Evolutionary conservation across 2,113 vertebrate species (phyloP).

Genomic region (Coptodon rendalli): DNA sequence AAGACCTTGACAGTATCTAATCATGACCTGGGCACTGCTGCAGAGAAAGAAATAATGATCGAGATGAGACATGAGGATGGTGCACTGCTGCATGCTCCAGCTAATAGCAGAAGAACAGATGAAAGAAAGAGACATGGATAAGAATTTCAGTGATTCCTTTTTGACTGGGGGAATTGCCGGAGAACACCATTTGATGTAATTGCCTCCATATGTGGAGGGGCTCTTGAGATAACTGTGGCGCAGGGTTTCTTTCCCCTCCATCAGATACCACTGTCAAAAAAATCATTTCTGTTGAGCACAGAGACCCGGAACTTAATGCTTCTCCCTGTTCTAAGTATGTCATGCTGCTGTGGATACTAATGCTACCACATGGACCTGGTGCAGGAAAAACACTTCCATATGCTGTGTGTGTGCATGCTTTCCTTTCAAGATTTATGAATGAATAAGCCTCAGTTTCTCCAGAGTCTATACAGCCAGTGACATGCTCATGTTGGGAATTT

Average conservation of each 20-base stretch:
- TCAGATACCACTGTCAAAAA: conserved; percentile 46
- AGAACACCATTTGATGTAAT: conserved; percentile 62
- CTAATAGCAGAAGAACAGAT: conserved; percentile 8
- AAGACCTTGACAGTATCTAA: conserved; percentile 26
- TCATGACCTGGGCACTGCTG: conserved; percentile 15
- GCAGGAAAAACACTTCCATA: conserved; percentile 65
- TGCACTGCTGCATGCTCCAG: background rate
- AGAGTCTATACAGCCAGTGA: conserved; percentile 3
- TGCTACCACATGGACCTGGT: conserved; percentile 54
- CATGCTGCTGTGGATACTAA: conserved; percentile 48
- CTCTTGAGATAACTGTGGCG: conserved; percentile 29
- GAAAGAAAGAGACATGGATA: background rate
- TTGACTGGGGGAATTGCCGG: conserved; percentile 41
- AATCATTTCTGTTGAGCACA: conserved; percentile 29
- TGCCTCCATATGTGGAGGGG: conserved; percentile 58
- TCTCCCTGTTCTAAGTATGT: conserved; percentile 15
- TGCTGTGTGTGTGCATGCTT: conserved; percentile 45
- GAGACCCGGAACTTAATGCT: conserved; percentile 9
- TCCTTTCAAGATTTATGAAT: conserved; percentile 69
- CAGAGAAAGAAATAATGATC: conserved; percentile 45
- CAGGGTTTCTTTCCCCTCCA: conserved; percentile 25
- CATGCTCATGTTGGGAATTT: conserved; percentile 45
- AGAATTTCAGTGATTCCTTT: conserved; percentile 58
- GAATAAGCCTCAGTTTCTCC: conserved; percentile 48
- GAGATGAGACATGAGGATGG: background rate